Conservation (phyloP, 2,888 invertebrate genomes). For the Capitulum mitella region DNA sequence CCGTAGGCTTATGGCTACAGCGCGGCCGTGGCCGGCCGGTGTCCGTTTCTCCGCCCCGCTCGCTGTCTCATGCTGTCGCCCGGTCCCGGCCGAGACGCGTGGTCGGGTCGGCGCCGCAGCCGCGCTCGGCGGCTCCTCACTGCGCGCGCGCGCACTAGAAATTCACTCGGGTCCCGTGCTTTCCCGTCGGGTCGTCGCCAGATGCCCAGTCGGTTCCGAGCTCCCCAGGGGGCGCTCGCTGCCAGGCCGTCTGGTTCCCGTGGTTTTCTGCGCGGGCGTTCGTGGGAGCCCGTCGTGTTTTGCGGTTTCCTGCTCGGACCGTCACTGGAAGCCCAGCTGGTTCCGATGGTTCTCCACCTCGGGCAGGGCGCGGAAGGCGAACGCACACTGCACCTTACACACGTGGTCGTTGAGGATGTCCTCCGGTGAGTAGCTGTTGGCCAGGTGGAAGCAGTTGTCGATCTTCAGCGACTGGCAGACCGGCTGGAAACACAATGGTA, state of each 20-base stretch:
- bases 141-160: too few species aligned
- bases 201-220: too few species aligned
- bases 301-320: neutral
- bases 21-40: neutral
- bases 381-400: conserved; percentile 50
- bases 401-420: conserved; percentile 47
- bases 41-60: neutral
- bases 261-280: too few species aligned
- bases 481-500: conserved; percentile 41
- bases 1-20: neutral
- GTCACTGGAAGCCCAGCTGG: conserved; percentile 16
- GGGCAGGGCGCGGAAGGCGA: conserved; percentile 44
- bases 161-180: too few species aligned
- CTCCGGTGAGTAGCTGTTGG: conserved; percentile 44
- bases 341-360: conserved; percentile 32
- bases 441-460: conserved; percentile 47
- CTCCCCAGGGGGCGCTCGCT: too few species aligned
- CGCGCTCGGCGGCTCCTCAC: neutral
- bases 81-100: neutral
- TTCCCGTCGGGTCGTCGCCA: too few species aligned
- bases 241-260: too few species aligned
- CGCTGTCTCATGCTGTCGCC: neutral
- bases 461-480: conserved; percentile 49
- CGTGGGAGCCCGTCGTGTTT: too few species aligned
- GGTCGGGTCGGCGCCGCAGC: neutral